Base-by-base conservation (phyloP, 2,888 invertebrate species). In the Pherbina coryleti region DNA sequence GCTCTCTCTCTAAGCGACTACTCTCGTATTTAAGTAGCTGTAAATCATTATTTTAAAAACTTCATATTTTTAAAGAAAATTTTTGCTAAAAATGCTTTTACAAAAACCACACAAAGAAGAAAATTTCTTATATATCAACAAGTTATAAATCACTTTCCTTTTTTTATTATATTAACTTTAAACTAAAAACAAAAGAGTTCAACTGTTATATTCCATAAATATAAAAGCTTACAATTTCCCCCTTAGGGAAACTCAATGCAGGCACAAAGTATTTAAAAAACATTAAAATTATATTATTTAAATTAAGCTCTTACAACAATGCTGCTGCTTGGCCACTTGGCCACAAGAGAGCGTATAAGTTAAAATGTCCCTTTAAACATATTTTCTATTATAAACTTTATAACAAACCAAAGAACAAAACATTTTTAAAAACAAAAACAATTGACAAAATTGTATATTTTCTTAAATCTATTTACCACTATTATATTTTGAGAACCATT, bases 21-120 rank as follows among this genome's bases (percentile, higher is more conserved):
- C 8, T 31, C 31, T 64, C 64, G 31, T 31, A 34, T 64, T 64
- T 31, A 31, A 28, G 31, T 31, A 57, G 72, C 72, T 72, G 37
- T 73, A 66, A 81, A 72, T 62, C 77, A 62, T 57, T 72, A 80
- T 80, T 72, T 69, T 76, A 60, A 60, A 78, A 69, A 83, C 76
- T 83, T 84, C 66, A 82, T 78, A 77, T 77, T 79, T 80, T 86
- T 85, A 84, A 86, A 70, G 44, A 44, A 84, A 84, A 83, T 79
- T 81, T 86, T 86, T 86, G 86, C 86, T 86, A 86, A 86, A 84
- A 86, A 83, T 85, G 86, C 86, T 86, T 86, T 85, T 86, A 86
- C 85, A 86, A 84, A 82, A 83, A 79, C 64, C 79, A 79, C 81
- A 81, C 78, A 75, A 80, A 79, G 37, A 66, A 78, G 74, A 76